Evolutionary conservation across 2,888 invertebrate species (phyloP).

Genomic region (Therioaphis trifolii): DNA sequence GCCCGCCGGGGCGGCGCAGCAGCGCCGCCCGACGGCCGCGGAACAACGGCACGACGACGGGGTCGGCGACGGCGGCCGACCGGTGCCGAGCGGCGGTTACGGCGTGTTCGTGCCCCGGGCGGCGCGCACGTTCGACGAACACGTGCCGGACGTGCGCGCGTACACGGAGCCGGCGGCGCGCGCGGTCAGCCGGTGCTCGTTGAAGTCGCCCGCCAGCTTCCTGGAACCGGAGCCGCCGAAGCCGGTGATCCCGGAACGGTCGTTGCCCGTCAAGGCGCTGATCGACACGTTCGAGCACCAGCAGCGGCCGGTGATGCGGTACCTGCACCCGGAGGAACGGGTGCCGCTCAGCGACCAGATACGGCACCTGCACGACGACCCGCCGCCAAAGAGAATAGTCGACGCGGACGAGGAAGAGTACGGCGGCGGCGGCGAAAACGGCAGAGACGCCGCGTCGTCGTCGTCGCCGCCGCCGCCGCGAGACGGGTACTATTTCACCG

Average conservation of each 20-base stretch:
- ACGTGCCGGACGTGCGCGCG: conserved; percentile 19
- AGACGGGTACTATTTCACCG: conserved; percentile 67
- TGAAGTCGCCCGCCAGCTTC: conserved; percentile 69
- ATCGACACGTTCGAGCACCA: conserved; percentile 76
- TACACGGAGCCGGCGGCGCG: conserved; percentile 8
- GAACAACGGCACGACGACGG: too few species aligned
- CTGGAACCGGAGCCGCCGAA: conserved; percentile 63
- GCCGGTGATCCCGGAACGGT: conserved; percentile 65
- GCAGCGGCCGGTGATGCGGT: conserved; percentile 72
- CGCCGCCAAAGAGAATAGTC: neutral
- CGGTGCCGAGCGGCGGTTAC: neutral
- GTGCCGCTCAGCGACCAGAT: conserved; percentile 47
- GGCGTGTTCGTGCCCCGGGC: conserved; percentile 41
- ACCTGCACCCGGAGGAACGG: conserved; percentile 70
- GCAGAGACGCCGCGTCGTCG: conserved; percentile 16
- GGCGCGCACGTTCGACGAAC: conserved; percentile 34
- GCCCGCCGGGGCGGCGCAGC: neutral
- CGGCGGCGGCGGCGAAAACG: neutral
- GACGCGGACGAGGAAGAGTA: neutral
- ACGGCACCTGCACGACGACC: conserved; percentile 41
- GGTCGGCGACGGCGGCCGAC: too few species aligned
- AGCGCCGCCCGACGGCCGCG: conserved; percentile 5
- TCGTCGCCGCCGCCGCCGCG: neutral
- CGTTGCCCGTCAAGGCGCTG: conserved; percentile 70
- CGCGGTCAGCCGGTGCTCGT: conserved; percentile 21